These are phyloP conservation scores for Florisuga fusca DNA, from an alignment of 2,797 vertebrate species.

Conservation along the genomic window DNA sequence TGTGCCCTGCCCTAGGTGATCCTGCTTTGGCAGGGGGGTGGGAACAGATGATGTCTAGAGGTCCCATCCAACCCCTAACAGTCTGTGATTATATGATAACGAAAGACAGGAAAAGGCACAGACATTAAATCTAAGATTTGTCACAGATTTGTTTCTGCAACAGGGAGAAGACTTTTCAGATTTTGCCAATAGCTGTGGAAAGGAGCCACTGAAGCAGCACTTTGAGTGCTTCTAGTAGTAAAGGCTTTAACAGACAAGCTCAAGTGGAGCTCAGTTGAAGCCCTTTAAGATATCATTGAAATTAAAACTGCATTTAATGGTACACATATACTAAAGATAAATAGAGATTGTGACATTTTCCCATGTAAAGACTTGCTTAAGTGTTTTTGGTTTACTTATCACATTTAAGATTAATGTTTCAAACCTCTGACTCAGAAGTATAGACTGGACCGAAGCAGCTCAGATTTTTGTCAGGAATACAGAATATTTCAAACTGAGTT, in stretches of 20 bases:
- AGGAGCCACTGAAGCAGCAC: not conserved
- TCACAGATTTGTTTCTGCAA: not conserved
- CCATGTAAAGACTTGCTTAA: not conserved
- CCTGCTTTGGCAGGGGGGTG: too few relatives aligned
- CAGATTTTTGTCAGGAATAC: not conserved
- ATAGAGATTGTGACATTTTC: not conserved
- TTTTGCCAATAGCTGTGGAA: not conserved
- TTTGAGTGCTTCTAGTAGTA: not conserved
- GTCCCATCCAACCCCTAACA: too few relatives aligned
- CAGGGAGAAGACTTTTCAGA: not conserved
- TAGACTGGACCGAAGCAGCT: not conserved
- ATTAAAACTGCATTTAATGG: not conserved
- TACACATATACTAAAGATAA: not conserved
- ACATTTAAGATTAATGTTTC: not conserved
- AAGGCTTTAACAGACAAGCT: not conserved
- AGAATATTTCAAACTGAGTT: not conserved
- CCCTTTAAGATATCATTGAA: not conserved
- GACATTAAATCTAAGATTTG: not conserved
- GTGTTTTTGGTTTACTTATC: not conserved
- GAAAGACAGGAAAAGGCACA: not conserved
- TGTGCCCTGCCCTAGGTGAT: too few relatives aligned
- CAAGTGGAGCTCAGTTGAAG: not conserved
- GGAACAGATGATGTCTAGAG: too few relatives aligned
- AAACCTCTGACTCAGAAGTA: not conserved
- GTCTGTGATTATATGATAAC: not conserved